Percentiles rank a stretch among this genome's conserved stretches.
phyloP scores from a whole-genome alignment of 2,797 vertebrate species.

The Malacoctenus gilli region DNA sequence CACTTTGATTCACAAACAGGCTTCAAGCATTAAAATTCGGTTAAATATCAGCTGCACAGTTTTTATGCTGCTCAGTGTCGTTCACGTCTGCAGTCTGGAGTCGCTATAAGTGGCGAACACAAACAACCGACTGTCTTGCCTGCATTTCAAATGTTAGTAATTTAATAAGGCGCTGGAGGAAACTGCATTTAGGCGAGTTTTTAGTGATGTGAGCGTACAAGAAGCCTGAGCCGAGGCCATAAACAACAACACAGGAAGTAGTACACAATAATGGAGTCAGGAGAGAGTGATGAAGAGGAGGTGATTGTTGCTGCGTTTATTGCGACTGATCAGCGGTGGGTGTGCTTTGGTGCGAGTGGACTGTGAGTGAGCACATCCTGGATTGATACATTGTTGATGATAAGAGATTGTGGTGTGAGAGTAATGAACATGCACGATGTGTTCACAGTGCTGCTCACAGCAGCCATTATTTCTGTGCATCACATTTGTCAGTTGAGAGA shows the following conservation, averaged over 20 bases:
- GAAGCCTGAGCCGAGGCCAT: not conserved
- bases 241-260: too few species aligned
- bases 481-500: too few species aligned
- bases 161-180: slow-evolving; percentile 20
- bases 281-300: slow-evolving; percentile 1
- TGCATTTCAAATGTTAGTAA: slow-evolving; percentile 19
- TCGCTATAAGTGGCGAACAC: slow-evolving; percentile 3
- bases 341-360: too few species aligned
- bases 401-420: too few species aligned
- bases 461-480: too few species aligned
- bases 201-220: too few species aligned
- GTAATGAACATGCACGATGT: too few species aligned
- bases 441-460: too few species aligned
- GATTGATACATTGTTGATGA: too few species aligned
- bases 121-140: slow-evolving; percentile 7
- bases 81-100: not conserved
- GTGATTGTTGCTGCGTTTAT: not conserved
- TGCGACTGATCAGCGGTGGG: not conserved
- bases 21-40: too few species aligned
- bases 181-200: slow-evolving; percentile 10
- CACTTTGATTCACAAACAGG: too few species aligned
- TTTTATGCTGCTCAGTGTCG: not conserved
- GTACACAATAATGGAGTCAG: slow-evolving; percentile 3
- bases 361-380: too few species aligned
- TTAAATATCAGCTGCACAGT: not conserved